Evolutionary conservation across 2,888 invertebrate species (phyloP).

Genomic region (Cactoblastis cactorum): DNA sequence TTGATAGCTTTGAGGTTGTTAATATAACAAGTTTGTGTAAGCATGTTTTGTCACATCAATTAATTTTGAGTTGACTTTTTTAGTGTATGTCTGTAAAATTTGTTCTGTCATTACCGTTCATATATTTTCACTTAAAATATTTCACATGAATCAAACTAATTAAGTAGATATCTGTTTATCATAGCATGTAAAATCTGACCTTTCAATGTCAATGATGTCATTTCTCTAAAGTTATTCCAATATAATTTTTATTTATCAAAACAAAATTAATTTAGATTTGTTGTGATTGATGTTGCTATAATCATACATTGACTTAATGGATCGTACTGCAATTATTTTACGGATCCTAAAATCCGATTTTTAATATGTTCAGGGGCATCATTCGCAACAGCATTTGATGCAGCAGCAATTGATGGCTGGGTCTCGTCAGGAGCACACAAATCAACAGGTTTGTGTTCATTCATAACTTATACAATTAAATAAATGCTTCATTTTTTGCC

Average conservation of each 20-base stretch:
- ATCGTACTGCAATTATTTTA: neutral
- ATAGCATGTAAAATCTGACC: conserved; percentile 1
- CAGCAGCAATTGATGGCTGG: conserved; percentile 74
- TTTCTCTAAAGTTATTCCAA: neutral
- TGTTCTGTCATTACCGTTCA: neutral
- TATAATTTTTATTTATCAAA: neutral
- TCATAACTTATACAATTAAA: neutral
- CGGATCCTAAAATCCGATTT: conserved; percentile 15
- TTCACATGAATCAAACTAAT: neutral
- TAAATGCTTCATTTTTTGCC: conserved; percentile 8
- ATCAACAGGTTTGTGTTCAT: conserved; percentile 59
- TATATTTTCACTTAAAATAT: neutral
- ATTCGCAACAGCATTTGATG: conserved; percentile 75
- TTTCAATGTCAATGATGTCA: neutral
- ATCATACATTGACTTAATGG: conserved; percentile 13
- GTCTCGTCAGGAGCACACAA: conserved; percentile 58
- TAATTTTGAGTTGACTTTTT: too few species aligned
- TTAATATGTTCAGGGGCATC: conserved; percentile 54
- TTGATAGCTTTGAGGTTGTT: neutral
- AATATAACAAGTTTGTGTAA: neutral
- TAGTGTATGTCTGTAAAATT: neutral
- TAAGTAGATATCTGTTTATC: neutral
- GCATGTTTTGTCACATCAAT: neutral
- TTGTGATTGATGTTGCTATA: conserved; percentile 23
- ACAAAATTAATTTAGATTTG: neutral